Base-by-base conservation (phyloP, 1,140 invertebrate species). In the Hydropsyche tenuis region DNA sequence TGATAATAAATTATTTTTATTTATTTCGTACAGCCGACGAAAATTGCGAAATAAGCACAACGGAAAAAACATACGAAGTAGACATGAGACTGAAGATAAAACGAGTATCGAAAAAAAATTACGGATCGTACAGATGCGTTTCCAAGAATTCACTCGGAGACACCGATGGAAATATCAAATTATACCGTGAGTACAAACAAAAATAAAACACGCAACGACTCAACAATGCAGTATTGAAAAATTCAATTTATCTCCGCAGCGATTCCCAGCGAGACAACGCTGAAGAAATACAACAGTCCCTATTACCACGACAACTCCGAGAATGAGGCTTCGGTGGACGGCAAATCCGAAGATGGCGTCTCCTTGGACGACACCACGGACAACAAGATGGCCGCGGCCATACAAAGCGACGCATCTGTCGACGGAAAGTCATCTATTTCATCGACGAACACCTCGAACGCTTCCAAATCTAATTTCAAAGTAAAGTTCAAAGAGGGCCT, bases 131-230 rank as follows among this genome's bases (percentile, higher is more conserved):
- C 82, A 92, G 88, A 83, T 98, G 96, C 85, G 91, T 97, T 80
- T 96, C 96, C 56, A 95, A 95, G 82, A 98, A 98, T 85, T 93
- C 93, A 6, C 86, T 97, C 3, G 96, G 96, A 66, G 94, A 94
- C 79, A 96, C 95, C 30, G 94, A 96, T 81, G 95, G 95, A 73
- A 92, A 89, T 64, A 96, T 98, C 81, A 93, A 94, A 84, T 87
- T 98, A 70, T 96, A 96, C 82, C 91, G 96, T 97, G 87, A 92
- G 91, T 92, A 81, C 62, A 16, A 56, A 1, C 30, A 16, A 60
- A 7, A 65, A 43, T 51, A 37, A 51, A n/a, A 65, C n/a, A 65
- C 16, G 16, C 3, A 60, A 22, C 25, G 25, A 60, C 7, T 60
- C 20, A 5, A 60, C 25, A 27, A 60, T 22, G 3, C 14, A 6